phyloP scores from a whole-genome alignment of 2,888 invertebrate genomes.

The Galerucella nymphaeae region DNA sequence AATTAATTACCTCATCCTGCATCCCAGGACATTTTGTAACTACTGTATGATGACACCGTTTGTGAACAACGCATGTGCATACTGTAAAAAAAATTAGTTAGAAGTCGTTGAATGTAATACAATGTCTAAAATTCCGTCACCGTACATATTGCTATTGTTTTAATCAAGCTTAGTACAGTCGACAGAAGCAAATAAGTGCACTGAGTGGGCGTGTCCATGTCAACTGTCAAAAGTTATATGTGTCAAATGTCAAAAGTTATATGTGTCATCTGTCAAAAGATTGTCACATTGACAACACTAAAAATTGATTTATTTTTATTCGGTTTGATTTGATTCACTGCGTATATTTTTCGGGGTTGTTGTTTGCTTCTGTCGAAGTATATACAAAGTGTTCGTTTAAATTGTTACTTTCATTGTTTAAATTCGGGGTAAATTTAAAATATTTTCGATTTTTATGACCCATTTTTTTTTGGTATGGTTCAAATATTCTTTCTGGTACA shows the following conservation, averaged over 20 bases:
- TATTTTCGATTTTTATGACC: neutral
- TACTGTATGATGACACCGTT: slow-evolving; percentile 95
- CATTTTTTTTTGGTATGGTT: neutral
- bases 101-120: slow-evolving; percentile 16
- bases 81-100: slow-evolving; percentile 70
- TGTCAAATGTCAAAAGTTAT: too few species aligned
- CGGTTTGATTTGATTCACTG: too few species aligned
- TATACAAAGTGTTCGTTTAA: slow-evolving; percentile 23
- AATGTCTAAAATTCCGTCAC: slow-evolving; percentile 24
- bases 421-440: neutral
- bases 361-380: neutral
- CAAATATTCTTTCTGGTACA: neutral
- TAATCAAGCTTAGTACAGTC: slow-evolving; percentile 12
- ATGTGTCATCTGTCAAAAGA: too few species aligned
- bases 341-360: too few species aligned
- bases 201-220: too few species aligned
- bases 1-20: slow-evolving; percentile 83
- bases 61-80: slow-evolving; percentile 99
- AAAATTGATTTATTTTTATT: too few species aligned
- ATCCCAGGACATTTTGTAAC: slow-evolving; percentile 99
- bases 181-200: too few species aligned
- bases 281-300: too few species aligned
- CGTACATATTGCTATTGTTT: slow-evolving; percentile 8
- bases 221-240: too few species aligned
- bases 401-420: slow-evolving; percentile 26